These are phyloP conservation scores for Hucho hucho DNA, from an alignment of 2,113 vertebrate species.

Conservation along the genomic window DNA sequence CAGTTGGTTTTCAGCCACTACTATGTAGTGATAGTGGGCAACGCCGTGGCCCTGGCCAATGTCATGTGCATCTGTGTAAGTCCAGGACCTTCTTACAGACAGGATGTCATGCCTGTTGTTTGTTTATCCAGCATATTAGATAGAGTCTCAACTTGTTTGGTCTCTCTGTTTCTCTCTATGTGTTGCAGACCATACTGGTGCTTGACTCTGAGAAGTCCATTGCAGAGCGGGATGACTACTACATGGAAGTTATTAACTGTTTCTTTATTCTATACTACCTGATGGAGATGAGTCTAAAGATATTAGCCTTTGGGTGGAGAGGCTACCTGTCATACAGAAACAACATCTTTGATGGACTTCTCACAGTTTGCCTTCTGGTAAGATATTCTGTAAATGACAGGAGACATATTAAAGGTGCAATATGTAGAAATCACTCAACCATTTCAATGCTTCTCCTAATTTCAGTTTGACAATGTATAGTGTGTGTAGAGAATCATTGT, in stretches of 20 bases:
- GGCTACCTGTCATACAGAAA: slow-evolving; percentile 85
- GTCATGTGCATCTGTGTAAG: slow-evolving; percentile 91
- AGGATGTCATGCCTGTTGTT: background rate
- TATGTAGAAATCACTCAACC: background rate
- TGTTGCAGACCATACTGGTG: slow-evolving; percentile 82
- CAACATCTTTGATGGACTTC: slow-evolving; percentile 90
- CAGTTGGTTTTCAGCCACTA: slow-evolving; percentile 82
- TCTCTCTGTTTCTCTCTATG: background rate
- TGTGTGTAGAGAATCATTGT: no score
- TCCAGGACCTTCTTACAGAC: slow-evolving; percentile 16
- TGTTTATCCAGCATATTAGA: background rate
- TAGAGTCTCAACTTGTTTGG: background rate
- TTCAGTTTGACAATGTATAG: no score
- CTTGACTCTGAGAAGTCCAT: slow-evolving; percentile 80
- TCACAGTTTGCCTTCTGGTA: slow-evolving; percentile 87
- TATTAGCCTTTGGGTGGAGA: slow-evolving; percentile 82
- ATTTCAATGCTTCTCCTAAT: no score
- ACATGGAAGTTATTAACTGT: slow-evolving; percentile 85
- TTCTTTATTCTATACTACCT: slow-evolving; percentile 89
- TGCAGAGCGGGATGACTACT: slow-evolving; percentile 75
- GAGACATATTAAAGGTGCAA: background rate
- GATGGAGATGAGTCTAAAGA: slow-evolving; percentile 85
- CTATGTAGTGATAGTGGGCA: slow-evolving; percentile 83
- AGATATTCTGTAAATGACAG: background rate
- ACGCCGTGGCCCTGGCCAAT: slow-evolving; percentile 82